Conservation (phyloP, 2,797 vertebrate species). For the Aselliscus stoliczkanus region DNA sequence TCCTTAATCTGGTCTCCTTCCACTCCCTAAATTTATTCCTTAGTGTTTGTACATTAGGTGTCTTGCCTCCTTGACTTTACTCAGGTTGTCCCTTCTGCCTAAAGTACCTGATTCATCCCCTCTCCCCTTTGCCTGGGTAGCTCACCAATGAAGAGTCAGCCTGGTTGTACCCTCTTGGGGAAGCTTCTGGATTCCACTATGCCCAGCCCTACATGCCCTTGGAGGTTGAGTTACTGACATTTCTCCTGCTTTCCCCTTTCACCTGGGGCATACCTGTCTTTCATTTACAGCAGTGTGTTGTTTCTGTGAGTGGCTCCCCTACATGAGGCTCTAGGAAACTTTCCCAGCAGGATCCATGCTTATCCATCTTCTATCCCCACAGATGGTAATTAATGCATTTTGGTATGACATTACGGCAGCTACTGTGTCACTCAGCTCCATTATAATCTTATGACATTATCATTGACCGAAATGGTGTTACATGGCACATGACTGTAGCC, state of each 20-base stretch:
- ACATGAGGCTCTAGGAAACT: not conserved
- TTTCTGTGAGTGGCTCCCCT: not conserved
- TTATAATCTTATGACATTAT: not conserved
- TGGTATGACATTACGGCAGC: not conserved
- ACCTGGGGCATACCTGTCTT: not conserved
- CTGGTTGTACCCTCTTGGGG: not conserved
- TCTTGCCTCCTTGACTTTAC: not conserved
- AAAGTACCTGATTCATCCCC: not conserved
- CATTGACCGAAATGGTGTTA: too few species aligned
- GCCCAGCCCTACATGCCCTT: not conserved
- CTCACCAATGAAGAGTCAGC: not conserved
- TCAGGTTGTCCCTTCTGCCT: not conserved
- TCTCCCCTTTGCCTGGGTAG: not conserved
- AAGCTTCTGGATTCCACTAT: not conserved
- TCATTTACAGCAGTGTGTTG: fast-evolving
- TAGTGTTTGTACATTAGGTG: not conserved
- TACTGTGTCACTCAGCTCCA: not conserved
- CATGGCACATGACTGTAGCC: not conserved
- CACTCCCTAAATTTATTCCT: not conserved
- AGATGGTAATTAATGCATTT: not conserved
- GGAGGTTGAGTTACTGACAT: not conserved
- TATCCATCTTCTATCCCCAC: not conserved
- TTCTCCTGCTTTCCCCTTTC: too few species aligned
- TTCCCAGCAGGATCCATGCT: not conserved
- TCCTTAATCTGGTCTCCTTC: not conserved